Conservation (phyloP, 92 coral and sea anemone genomes). For the Plumapathes pennacea region DNA sequence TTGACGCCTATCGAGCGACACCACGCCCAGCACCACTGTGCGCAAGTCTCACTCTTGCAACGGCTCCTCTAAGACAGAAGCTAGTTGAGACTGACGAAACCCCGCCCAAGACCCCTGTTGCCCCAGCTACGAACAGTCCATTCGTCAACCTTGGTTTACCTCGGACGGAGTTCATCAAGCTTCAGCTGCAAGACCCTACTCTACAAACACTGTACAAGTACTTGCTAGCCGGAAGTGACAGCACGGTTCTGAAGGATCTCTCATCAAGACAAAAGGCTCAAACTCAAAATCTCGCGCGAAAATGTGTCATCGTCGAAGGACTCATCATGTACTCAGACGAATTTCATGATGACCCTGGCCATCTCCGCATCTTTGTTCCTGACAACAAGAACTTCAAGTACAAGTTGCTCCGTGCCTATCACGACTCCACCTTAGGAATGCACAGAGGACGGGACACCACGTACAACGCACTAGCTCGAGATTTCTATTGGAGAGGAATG, state of each 20-base stretch:
- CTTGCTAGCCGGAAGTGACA: constrained; percentile 5
- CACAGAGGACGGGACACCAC: constrained; percentile 38
- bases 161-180: background rate
- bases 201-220: background rate
- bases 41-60: background rate
- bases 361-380: constrained; percentile 11
- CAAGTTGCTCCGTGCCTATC: constrained; percentile 8
- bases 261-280: constrained; percentile 1
- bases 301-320: constrained; percentile 8
- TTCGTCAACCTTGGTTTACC: background rate
- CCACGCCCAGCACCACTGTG: background rate
- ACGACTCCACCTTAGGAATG: constrained; percentile 34
- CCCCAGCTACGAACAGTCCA: too few relatives aligned
- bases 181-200: constrained; percentile 6
- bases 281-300: constrained; percentile 12
- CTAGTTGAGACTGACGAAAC: too few relatives aligned
- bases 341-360: constrained; percentile 9
- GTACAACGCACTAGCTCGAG: constrained; percentile 19
- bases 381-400: constrained; percentile 11
- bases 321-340: constrained; percentile 6
- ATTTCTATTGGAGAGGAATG: constrained; percentile 47
- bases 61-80: too few relatives aligned
- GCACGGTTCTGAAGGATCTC: background rate
- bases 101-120: too few relatives aligned
- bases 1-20: background rate